These are phyloP conservation scores for Crocodylus rhombifer DNA, from an alignment of 2,797 vertebrate species.

Conservation along the genomic window DNA sequence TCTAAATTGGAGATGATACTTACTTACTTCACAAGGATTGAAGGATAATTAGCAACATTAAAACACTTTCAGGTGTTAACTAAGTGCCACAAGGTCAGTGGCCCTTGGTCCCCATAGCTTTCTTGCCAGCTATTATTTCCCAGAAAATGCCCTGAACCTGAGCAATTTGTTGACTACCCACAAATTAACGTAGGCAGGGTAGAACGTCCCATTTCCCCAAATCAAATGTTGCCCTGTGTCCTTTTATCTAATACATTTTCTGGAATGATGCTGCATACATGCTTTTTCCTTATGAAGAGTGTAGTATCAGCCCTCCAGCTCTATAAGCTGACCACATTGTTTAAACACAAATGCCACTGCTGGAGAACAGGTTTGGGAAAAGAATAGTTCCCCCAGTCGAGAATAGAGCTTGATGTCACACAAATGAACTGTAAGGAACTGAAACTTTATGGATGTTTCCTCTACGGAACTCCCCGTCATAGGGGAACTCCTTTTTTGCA, in stretches of 20 bases:
- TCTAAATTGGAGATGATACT: no score
- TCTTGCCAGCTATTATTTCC: neutral
- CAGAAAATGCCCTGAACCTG: neutral
- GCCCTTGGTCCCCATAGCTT: neutral
- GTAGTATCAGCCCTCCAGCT: neutral
- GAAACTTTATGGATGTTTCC: neutral
- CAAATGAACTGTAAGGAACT: neutral
- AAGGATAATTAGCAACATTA: neutral
- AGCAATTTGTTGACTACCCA: neutral
- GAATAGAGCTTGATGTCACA: neutral
- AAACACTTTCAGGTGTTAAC: neutral
- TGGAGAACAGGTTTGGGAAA: neutral
- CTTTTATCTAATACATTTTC: neutral
- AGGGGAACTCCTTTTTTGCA: neutral
- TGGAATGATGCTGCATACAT: neutral
- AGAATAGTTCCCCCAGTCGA: neutral
- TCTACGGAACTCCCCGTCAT: constrained; percentile 1
- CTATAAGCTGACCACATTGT: neutral
- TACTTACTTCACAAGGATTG: no score
- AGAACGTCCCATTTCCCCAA: neutral
- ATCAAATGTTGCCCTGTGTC: neutral
- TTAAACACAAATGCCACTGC: neutral
- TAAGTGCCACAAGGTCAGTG: neutral
- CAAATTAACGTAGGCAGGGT: neutral
- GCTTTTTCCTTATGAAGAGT: neutral